These are phyloP conservation scores for Microhierax caerulescens DNA, from an alignment of 2,797 vertebrate species.

Conservation along the genomic window DNA sequence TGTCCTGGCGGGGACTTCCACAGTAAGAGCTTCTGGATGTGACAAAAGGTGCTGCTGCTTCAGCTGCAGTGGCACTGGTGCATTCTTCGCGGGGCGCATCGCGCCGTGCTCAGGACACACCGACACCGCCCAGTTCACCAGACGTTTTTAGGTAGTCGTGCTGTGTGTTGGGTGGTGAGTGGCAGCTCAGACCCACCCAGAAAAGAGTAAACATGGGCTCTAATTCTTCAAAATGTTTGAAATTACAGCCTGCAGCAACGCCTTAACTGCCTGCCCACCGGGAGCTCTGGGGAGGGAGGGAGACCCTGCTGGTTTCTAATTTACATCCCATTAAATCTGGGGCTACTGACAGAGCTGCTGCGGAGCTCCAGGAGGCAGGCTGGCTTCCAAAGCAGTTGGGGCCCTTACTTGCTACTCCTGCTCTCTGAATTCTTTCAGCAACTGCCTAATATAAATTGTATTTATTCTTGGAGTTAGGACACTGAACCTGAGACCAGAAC, in stretches of 20 bases:
- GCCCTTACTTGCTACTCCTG: not conserved
- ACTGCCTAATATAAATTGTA: not conserved
- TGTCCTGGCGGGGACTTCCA: not conserved
- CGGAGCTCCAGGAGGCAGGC: not conserved
- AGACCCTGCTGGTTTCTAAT: not conserved
- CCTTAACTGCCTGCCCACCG: not conserved
- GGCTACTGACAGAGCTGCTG: not conserved
- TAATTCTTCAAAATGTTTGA: not conserved
- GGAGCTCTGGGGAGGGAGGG: not conserved
- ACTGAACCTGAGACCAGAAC: not conserved
- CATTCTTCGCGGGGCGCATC: not conserved
- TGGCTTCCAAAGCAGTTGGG: not conserved
- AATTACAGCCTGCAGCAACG: not conserved
- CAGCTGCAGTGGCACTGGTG: rapidly evolving
- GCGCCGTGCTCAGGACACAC: not conserved
- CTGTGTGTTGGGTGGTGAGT: not conserved
- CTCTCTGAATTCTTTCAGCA: not conserved
- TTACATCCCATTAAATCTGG: not conserved
- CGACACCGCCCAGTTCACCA: not conserved
- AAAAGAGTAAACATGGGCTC: not conserved
- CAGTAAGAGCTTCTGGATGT: not conserved
- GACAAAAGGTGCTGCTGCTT: not conserved
- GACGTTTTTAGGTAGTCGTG: not conserved
- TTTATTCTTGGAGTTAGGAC: not conserved
- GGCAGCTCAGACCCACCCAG: not conserved